Percentiles rank a stretch among this genome's conserved stretches.
phyloP scores from a whole-genome alignment of 2,888 invertebrate species.

The Philopedon plagiatum region DNA sequence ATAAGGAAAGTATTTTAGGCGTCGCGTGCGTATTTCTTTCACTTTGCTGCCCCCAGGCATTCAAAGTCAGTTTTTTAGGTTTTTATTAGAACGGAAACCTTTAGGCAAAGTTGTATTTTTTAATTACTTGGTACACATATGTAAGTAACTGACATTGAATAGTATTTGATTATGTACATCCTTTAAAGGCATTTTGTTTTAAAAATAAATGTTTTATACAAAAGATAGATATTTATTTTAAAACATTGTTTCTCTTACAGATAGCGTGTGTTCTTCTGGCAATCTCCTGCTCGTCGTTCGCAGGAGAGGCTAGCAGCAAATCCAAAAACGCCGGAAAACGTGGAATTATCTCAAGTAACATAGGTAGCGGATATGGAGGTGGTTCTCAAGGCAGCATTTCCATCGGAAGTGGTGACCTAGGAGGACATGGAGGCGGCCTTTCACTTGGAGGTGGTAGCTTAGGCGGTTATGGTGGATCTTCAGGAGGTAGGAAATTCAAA shows the following conservation, averaged over 20 bases:
- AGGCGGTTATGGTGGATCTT: constrained; percentile 47
- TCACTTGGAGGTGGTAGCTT: constrained; percentile 47
- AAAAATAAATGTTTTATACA: not conserved
- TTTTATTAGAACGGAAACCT: too few species aligned
- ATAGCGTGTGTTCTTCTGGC: constrained; percentile 57
- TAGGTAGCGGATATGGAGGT: constrained; percentile 56
- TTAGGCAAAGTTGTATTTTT: too few species aligned
- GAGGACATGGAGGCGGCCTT: constrained; percentile 44
- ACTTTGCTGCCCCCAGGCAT: too few species aligned
- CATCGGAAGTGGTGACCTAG: constrained; percentile 46
- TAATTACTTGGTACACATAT: too few species aligned
- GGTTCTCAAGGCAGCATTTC: constrained; percentile 45
- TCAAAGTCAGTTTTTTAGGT: too few species aligned
- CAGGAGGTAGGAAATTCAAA: constrained; percentile 27
- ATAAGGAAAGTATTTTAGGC: constrained; percentile 1
- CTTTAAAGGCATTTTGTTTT: too few species aligned
- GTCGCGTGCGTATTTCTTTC: not conserved
- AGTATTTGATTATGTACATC: too few species aligned
- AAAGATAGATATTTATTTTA: constrained; percentile 9
- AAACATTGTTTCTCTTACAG: constrained; percentile 46
- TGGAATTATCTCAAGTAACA: constrained; percentile 58
- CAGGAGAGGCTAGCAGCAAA: constrained; percentile 58
- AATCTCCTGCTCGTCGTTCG: constrained; percentile 57
- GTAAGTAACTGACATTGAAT: too few species aligned
- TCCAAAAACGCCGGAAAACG: constrained; percentile 57